Conservation (phyloP, 2,113 vertebrate species). For the Uropsilus gracilis region DNA sequence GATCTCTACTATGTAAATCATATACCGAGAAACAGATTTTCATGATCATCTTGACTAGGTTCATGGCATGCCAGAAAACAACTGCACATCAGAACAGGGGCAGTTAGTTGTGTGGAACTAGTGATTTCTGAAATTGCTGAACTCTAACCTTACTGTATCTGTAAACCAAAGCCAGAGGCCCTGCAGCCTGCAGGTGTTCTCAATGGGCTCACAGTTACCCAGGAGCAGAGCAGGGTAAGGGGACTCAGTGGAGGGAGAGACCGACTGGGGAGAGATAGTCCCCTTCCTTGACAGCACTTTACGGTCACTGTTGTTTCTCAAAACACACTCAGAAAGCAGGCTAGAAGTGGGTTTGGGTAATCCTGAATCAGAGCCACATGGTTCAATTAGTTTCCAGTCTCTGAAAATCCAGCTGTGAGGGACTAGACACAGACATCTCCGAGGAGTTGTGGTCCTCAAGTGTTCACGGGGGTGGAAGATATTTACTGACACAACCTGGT, state of each 20-base stretch:
- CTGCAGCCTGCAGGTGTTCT: neutral
- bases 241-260: neutral
- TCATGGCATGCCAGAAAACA: neutral
- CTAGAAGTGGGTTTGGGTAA: neutral
- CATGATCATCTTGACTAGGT: neutral
- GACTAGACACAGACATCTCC: slow-evolving; percentile 2
- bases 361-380: neutral
- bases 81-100: neutral
- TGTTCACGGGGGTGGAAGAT: neutral
- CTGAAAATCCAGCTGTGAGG: slow-evolving; percentile 55
- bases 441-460: slow-evolving; percentile 43
- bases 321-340: neutral
- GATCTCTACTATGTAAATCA: neutral
- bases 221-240: fast-evolving
- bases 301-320: neutral
- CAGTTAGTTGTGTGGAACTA: neutral
- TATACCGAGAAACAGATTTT: neutral
- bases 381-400: slow-evolving; percentile 3
- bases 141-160: neutral
- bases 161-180: neutral
- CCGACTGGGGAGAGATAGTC: too few species aligned
- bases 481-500: slow-evolving; percentile 18
- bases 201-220: too few species aligned
- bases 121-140: neutral
- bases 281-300: neutral